Base-by-base conservation (phyloP, 1,140 invertebrate genomes). In the Augochlora pura region DNA sequence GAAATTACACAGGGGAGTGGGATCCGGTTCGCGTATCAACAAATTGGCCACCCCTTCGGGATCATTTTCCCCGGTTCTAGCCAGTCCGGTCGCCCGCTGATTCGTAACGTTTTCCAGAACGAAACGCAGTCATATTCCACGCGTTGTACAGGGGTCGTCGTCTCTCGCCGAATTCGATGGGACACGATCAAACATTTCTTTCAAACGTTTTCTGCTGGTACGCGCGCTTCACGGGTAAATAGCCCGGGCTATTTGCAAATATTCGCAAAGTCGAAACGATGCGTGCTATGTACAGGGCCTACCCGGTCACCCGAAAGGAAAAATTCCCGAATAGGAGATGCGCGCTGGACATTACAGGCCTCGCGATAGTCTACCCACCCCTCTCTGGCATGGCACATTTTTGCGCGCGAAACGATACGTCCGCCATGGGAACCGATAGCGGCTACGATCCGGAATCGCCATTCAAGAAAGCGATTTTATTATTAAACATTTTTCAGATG, bases 181-280 rank as follows among this genome's bases (percentile, higher is more conserved):
- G 42, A 32, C 62, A 67, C 60, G 52, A 46, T 71, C 49, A 68
- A 83, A 83, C 62, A 57, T 46, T 66, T 70, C 59, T 84, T 84
- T 80, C 77, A 83, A 74, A 80, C 65, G 71, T 38, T 69, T n/a
- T 14, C 62, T 72, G 25, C 21, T n/a, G 7, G 39, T 76, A 38
- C 2, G 46, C n/a, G 49, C n/a, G 49, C 27, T 10, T n/a, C n/a
- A n/a, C 7, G 27, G 8, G 67, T 60, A 73, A 85, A 84, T 75
- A 76, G 70, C 64, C 23, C 27, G 42, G 42, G 57, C 67, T 76
- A 80, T 76, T 80, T 59, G 68, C 77, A 54, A 65, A 80, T 80
- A 77, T 72, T 69, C 57, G 59, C 39, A 23, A 52, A 38, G 46
- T 27, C 68, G 68, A 77, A 84, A 77, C 71, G 67, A 79, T 83